A percentile compares a stretch with the other conserved stretches of the same genome.
Conservation (phyloP, 2,113 vertebrate genomes). For the Chaetura pelagica region DNA sequence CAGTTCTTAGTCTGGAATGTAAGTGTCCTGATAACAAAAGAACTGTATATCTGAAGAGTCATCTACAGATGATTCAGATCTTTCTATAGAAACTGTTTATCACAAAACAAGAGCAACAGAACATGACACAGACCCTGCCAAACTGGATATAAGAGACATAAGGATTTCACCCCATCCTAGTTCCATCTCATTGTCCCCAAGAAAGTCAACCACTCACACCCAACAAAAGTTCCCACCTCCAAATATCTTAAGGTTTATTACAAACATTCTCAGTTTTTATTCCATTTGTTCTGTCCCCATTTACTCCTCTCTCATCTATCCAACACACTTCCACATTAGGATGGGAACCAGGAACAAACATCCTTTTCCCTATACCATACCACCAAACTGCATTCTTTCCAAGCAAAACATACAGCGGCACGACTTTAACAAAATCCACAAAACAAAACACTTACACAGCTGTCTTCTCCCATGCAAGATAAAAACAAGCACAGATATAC, state of each 20-base stretch:
- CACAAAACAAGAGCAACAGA: constrained; percentile 4
- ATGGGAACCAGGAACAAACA: background rate
- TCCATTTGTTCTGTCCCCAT: background rate
- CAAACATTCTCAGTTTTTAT: background rate
- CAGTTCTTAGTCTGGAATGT: constrained; percentile 32
- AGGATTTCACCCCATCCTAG: background rate
- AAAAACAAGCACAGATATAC: background rate
- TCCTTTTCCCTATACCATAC: background rate
- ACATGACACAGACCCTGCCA: constrained; percentile 52
- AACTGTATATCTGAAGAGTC: constrained; percentile 53
- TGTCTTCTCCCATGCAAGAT: background rate
- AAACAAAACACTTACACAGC: background rate
- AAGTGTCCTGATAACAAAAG: constrained; percentile 42
- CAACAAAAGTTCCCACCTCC: background rate
- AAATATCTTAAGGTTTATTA: background rate
- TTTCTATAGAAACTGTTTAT: constrained; percentile 62
- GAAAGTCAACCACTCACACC: background rate
- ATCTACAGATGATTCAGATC: constrained; percentile 43
- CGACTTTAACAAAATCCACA: background rate
- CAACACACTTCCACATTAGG: background rate
- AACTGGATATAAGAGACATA: constrained; percentile 23
- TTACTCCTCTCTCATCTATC: background rate
- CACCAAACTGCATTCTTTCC: constrained; percentile 12
- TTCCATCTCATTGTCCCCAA: background rate
- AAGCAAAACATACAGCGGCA: background rate